phyloP scores from a whole-genome alignment of 2,797 vertebrate genomes.

The Pristis pectinata region DNA sequence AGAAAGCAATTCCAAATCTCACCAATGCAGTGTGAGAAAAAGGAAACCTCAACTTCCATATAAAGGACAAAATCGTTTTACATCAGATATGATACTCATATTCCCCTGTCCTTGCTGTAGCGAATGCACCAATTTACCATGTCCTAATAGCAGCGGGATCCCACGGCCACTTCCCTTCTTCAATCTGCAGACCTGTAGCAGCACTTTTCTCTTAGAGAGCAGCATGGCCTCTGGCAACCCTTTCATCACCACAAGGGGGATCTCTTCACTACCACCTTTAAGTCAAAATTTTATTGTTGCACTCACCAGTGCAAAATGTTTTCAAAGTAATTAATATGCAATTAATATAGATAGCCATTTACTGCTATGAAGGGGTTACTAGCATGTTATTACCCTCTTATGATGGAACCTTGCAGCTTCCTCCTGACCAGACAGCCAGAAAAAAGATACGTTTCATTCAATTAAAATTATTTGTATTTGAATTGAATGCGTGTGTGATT shows the following conservation, averaged over 20 bases:
- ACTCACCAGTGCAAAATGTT: not conserved
- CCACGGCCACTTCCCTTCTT: too few species aligned
- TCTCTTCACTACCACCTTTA: not conserved
- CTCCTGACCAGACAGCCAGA: not conserved
- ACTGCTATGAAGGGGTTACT: not conserved
- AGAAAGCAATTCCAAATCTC: too few species aligned
- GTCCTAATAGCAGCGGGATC: not conserved
- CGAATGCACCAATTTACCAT: not conserved
- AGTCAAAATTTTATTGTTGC: not conserved
- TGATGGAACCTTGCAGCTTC: too few species aligned
- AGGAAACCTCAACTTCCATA: not conserved
- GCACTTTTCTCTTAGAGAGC: not conserved
- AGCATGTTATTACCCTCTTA: not conserved
- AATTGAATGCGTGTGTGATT: not conserved
- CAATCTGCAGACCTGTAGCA: too few species aligned
- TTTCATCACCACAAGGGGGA: not conserved
- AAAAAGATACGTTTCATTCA: not conserved
- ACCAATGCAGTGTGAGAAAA: too few species aligned
- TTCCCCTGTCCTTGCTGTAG: not conserved
- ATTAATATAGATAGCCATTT: not conserved
- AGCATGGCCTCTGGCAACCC: not conserved
- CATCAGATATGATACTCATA: not conserved
- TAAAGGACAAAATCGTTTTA: not conserved
- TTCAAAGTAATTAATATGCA: not conserved
- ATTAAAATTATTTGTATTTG: not conserved